Percentiles rank a stretch among this genome's conserved stretches.
Evolutionary conservation across 2,113 vertebrate species (phyloP).

Genomic region (Blennius ocellaris): DNA sequence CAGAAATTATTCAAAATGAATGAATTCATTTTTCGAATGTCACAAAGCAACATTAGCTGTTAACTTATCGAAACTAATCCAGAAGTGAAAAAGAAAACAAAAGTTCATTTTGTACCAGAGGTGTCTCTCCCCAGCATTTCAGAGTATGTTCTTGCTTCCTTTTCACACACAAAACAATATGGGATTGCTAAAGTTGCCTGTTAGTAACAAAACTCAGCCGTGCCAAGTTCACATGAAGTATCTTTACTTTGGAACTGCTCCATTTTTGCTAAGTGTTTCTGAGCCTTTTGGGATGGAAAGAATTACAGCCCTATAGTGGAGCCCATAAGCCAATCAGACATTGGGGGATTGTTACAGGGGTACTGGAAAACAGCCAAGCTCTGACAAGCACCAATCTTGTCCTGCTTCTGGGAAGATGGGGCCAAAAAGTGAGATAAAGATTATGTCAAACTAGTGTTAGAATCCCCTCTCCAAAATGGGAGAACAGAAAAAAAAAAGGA

Average conservation of each 20-base stretch:
- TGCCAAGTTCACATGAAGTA: slow-evolving; percentile 63
- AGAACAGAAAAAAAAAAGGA: neutral
- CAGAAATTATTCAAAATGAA: too few relatives aligned
- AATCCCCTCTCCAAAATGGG: slow-evolving; percentile 27
- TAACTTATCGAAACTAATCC: too few relatives aligned
- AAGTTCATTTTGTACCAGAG: too few relatives aligned
- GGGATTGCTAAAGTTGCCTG: slow-evolving; percentile 17
- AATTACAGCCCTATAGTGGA: slow-evolving; percentile 71
- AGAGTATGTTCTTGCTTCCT: neutral
- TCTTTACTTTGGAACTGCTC: slow-evolving; percentile 56
- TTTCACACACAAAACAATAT: neutral
- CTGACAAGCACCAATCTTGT: slow-evolving; percentile 74
- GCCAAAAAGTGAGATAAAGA: slow-evolving; percentile 74
- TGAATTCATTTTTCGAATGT: too few relatives aligned
- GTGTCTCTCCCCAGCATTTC: neutral
- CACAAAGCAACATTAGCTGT: too few relatives aligned
- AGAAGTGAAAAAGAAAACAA: too few relatives aligned
- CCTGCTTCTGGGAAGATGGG: slow-evolving; percentile 72
- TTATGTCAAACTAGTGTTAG: slow-evolving; percentile 70
- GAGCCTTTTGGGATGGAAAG: slow-evolving; percentile 73
- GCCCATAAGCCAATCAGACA: slow-evolving; percentile 75
- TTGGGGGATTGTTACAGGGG: slow-evolving; percentile 50
- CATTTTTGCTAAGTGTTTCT: slow-evolving; percentile 66
- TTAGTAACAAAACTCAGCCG: slow-evolving; percentile 23
- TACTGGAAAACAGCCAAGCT: slow-evolving; percentile 58